Base-by-base conservation (phyloP, 2,797 vertebrate genomes). In the Diceros bicornis region DNA sequence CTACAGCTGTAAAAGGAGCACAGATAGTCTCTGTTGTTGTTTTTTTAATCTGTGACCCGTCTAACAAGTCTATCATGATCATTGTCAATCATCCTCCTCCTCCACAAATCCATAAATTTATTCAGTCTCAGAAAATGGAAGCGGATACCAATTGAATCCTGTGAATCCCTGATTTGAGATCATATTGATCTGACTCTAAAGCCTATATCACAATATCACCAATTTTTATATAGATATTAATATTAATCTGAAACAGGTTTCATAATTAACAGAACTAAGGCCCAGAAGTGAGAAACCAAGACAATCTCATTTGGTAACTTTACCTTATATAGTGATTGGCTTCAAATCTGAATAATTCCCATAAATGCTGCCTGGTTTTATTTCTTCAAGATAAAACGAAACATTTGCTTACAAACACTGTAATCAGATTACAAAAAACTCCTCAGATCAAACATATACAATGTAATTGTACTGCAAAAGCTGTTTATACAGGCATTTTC, bases 321-420 rank as follows among this genome's bases (percentile, higher is more conserved):
- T 66, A 82, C 16, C 29, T 94, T 32, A 75, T 55, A 44, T 32
- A 89, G 7, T 69, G 93, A 82, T 9, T 74, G 29, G 17, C 78
- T 94, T 83, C 44, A 10, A n/a, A 57, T 34, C 3, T 44, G 23
- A 90, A 77, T 9, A 62, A 29, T 96, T 91, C 27, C n/a, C n/a
- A 13, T 52, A 71, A 61, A 44, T 11, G 5, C 7, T 83, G 14
- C 7, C 11, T 50, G 4, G 0, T 79, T 93, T 94, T 93, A 3
- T 83, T 82, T 96, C 55, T 84, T 84, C 23, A 55, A 75, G 10
- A 69, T 90, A 71, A 83, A 96, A 62, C 5, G 87, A 78, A 82
- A 57, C 4, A 41, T 88, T 81, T 82, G 25, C 7, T 91, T 72
- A 89, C 14, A 93, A 90, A 57, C 34, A 69, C 11, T 52, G 2